Conservation (phyloP, 1,140 invertebrate species). For the Melitaea cinxia region DNA sequence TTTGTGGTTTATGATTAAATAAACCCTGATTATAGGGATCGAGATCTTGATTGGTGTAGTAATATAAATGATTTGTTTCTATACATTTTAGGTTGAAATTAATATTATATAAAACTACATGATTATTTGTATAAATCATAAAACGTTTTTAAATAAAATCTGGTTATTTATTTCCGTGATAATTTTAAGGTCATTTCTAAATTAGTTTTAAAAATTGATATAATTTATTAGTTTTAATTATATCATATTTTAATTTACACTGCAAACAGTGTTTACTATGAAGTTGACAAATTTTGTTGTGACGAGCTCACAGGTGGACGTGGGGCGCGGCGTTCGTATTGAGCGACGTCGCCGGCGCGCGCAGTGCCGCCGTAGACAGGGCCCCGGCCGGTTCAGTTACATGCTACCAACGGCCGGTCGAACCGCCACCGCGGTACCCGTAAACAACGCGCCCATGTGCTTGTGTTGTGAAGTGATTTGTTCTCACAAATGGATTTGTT, state of each 20-base stretch:
- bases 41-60: not conserved
- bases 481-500: slow-evolving; percentile 8
- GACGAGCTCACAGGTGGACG: slow-evolving; percentile 73
- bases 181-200: not conserved
- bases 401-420: slow-evolving; percentile 52
- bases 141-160: not conserved
- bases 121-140: not conserved
- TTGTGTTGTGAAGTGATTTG: slow-evolving; percentile 63
- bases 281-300: slow-evolving; percentile 63
- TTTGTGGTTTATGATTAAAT: not conserved
- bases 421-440: slow-evolving; percentile 40
- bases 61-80: not conserved
- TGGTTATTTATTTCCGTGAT: too few species aligned
- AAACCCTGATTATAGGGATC: not conserved
- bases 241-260: slow-evolving; percentile 22
- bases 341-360: slow-evolving; percentile 66
- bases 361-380: slow-evolving; percentile 43
- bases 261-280: slow-evolving; percentile 47
- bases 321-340: slow-evolving; percentile 70
- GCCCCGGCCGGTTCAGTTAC: slow-evolving; percentile 45
- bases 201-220: not conserved
- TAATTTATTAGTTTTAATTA: not conserved
- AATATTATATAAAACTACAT: not conserved
- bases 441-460: slow-evolving; percentile 57
- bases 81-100: not conserved